These are phyloP conservation scores for Pollenia angustigena DNA, from an alignment of 2,888 invertebrate species.

Conservation along the genomic window DNA sequence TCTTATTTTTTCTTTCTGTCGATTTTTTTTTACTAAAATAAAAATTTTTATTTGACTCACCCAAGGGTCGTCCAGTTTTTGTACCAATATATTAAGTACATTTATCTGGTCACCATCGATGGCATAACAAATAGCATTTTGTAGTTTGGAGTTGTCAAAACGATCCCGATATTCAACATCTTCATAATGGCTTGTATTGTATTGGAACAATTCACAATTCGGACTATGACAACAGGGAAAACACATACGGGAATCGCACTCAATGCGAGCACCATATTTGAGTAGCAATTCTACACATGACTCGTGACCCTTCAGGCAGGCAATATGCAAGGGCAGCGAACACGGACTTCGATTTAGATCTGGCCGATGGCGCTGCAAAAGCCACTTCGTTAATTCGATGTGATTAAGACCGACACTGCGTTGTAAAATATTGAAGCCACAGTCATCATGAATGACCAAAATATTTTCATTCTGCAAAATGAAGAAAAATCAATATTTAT, in stretches of 20 bases:
- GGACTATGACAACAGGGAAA: slow-evolving; percentile 90
- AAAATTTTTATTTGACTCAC: slow-evolving; percentile 78
- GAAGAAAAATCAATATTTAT: slow-evolving; percentile 23
- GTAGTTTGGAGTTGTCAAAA: slow-evolving; percentile 86
- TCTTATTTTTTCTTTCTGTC: too few relatives aligned
- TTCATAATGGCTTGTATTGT: slow-evolving; percentile 85
- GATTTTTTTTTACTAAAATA: neutral
- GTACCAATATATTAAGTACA: slow-evolving; percentile 87
- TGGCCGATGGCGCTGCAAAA: slow-evolving; percentile 87
- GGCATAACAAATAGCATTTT: slow-evolving; percentile 89
- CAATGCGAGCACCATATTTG: slow-evolving; percentile 89
- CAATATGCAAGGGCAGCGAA: slow-evolving; percentile 90
- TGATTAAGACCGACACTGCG: slow-evolving; percentile 90
- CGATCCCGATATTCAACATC: slow-evolving; percentile 83
- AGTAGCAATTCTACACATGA: slow-evolving; percentile 89
- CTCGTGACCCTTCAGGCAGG: slow-evolving; percentile 89
- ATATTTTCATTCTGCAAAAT: slow-evolving; percentile 87
- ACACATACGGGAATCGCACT: slow-evolving; percentile 90
- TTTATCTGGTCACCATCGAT: slow-evolving; percentile 90
- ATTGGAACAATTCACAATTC: slow-evolving; percentile 89
- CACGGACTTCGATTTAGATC: slow-evolving; percentile 90
- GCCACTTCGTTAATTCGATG: slow-evolving; percentile 89
- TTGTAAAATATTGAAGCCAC: slow-evolving; percentile 89
- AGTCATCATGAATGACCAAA: slow-evolving; percentile 87
- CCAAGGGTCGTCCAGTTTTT: slow-evolving; percentile 89